Evolutionary conservation across 1,140 invertebrate species (phyloP).

Genomic region (Chymomyza costata): DNA sequence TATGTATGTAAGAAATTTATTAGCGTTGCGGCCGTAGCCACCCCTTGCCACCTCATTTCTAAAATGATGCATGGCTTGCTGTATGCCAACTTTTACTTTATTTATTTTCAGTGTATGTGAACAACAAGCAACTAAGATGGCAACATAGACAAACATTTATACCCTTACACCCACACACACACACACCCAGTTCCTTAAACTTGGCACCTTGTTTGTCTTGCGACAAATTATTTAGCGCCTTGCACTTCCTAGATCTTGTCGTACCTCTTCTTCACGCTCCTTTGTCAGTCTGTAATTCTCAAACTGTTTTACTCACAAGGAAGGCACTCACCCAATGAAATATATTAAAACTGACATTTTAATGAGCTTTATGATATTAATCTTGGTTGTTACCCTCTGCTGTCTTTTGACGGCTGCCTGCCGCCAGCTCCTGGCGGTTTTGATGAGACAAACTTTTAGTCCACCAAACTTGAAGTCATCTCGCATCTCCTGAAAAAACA

Average conservation of each 20-base stretch:
- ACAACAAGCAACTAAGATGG: constrained; percentile 13
- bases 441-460: no score
- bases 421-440: no score
- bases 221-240: constrained; percentile 59
- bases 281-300: not conserved
- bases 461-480: no score
- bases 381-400: constrained; percentile 43
- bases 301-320: no score
- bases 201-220: constrained; percentile 28
- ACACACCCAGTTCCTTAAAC: constrained; percentile 55
- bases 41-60: constrained; percentile 13
- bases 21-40: constrained; percentile 34
- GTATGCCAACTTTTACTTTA: constrained; percentile 10
- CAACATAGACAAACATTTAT: no score
- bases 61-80: constrained; percentile 58
- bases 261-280: not conserved
- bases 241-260: constrained; percentile 13
- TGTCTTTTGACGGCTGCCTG: not conserved
- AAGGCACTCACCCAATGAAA: constrained; percentile 18
- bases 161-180: no score
- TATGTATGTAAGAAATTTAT: constrained; percentile 64
- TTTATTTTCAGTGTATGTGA: no score
- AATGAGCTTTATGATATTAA: constrained; percentile 67
- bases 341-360: constrained; percentile 66
- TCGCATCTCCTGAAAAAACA: no score